Percentiles rank a stretch among this genome's conserved stretches.
phyloP scores from a whole-genome alignment of 2,888 invertebrate species.

The Pachliopta kotzebuea region DNA sequence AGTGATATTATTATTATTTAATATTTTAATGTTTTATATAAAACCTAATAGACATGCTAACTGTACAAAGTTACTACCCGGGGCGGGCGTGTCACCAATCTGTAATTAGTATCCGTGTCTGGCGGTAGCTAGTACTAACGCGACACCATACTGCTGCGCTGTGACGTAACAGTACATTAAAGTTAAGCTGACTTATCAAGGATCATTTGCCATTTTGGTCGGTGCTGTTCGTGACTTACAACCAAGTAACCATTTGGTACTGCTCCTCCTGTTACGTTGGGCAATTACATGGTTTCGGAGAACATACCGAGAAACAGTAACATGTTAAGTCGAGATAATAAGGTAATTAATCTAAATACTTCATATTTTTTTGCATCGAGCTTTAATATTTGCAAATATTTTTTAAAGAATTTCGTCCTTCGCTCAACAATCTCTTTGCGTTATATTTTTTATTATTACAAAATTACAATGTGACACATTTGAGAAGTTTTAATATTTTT shows the following conservation, averaged over 20 bases:
- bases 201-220: conserved; percentile 13
- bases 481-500: too few species aligned
- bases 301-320: not conserved
- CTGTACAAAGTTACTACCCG: conserved; percentile 56
- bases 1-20: too few species aligned
- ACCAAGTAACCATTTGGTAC: not conserved
- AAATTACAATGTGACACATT: too few species aligned
- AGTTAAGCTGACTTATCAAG: conserved; percentile 23
- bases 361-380: too few species aligned
- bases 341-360: not conserved
- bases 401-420: too few species aligned
- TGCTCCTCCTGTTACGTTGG: not conserved
- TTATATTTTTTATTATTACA: too few species aligned
- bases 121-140: conserved; percentile 67
- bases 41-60: conserved; percentile 37
- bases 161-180: conserved; percentile 35
- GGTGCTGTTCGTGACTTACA: conserved; percentile 4
- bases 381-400: too few species aligned
- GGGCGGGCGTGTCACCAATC: conserved; percentile 71
- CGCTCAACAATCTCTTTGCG: too few species aligned
- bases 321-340: not conserved
- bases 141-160: conserved; percentile 47
- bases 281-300: not conserved
- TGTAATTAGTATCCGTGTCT: conserved; percentile 77
- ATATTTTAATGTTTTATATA: too few species aligned